These are phyloP conservation scores for Salvator merianae DNA, from an alignment of 2,113 vertebrate genomes.

Conservation along the genomic window DNA sequence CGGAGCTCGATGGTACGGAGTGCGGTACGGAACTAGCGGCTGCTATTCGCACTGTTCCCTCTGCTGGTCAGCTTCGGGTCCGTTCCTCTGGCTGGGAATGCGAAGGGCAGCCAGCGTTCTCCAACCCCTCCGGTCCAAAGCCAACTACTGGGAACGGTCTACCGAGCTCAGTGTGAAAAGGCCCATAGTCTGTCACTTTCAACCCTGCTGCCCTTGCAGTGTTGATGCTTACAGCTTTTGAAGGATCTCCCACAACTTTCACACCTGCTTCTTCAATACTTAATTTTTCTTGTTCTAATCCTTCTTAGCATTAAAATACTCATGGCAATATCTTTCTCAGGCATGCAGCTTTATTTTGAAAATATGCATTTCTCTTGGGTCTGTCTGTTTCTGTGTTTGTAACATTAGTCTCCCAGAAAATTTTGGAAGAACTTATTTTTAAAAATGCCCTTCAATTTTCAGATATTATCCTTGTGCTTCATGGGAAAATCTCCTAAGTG, in stretches of 20 bases:
- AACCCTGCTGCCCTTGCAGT: background rate
- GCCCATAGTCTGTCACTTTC: background rate
- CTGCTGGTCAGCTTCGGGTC: too few species aligned
- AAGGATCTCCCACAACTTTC: background rate
- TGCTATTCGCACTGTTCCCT: too few species aligned
- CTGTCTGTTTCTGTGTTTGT: constrained; percentile 2
- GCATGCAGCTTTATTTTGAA: background rate
- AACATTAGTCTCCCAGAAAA: background rate
- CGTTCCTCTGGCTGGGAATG: too few species aligned
- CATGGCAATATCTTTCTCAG: background rate
- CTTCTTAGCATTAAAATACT: background rate
- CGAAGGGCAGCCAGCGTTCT: too few species aligned
- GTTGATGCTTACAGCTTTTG: background rate
- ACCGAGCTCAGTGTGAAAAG: too few species aligned
- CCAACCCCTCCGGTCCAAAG: too few species aligned
- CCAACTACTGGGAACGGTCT: too few species aligned
- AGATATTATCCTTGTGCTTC: background rate
- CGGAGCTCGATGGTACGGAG: too few species aligned
- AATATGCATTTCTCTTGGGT: background rate
- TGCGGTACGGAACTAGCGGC: too few species aligned
- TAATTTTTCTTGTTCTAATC: background rate
- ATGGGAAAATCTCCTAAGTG: background rate
- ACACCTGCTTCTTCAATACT: background rate
- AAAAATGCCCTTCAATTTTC: constrained; percentile 17
- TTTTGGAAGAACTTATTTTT: background rate